A percentile compares a stretch with the other conserved stretches of the same genome.
These are phyloP conservation scores for Avahi laniger DNA, from an alignment of 2,797 vertebrate genomes.

Conservation along the genomic window DNA sequence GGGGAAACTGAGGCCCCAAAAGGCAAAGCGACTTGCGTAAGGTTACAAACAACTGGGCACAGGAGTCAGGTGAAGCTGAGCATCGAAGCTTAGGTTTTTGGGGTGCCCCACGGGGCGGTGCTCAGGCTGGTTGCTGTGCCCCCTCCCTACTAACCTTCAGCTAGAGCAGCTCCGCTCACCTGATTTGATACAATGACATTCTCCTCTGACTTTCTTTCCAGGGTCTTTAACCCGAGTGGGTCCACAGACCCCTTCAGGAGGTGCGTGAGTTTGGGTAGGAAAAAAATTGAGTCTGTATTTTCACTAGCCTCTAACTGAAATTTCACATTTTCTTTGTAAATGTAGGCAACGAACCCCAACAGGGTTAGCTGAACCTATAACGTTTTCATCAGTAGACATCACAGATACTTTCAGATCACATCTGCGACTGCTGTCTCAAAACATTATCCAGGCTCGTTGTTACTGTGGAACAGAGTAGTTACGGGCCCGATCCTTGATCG, in stretches of 20 bases:
- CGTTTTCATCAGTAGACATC: background rate
- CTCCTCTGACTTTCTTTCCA: background rate
- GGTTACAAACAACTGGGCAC: background rate
- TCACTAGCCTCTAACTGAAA: background rate
- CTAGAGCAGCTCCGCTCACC: background rate
- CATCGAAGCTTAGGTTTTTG: background rate
- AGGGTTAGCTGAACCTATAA: background rate
- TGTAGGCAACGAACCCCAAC: background rate
- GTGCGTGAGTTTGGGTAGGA: background rate
- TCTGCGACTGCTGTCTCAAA: background rate
- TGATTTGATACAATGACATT: background rate
- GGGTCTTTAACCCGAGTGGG: background rate
- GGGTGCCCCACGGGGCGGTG: background rate
- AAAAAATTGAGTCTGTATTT: background rate
- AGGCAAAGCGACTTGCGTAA: background rate
- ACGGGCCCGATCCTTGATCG: no score
- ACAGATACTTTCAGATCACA: background rate
- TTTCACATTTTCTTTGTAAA: background rate
- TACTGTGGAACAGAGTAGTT: background rate
- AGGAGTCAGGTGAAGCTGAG: background rate
- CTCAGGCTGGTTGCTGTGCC: accelerated
- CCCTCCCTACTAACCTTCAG: background rate
- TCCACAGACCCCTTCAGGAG: background rate
- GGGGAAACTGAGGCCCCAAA: constrained; percentile 12
- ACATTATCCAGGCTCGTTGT: accelerated